Evolutionary conservation across 2,113 vertebrate genomes (phyloP), one percentile per base, ranked within the genome.

Genomic region (Chitala chitala): DNA sequence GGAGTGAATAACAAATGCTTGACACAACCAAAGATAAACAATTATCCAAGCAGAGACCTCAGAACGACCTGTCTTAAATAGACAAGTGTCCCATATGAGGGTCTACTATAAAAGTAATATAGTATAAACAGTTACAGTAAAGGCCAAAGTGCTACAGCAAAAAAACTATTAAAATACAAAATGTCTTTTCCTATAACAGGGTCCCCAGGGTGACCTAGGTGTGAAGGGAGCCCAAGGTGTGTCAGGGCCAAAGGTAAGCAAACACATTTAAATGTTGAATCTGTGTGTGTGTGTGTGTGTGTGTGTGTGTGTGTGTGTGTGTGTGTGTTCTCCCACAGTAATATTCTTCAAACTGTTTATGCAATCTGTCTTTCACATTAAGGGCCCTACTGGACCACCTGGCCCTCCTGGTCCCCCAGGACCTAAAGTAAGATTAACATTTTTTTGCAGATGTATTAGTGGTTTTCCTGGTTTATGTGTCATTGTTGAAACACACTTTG

Each of bases 391-490:
- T 0, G 97, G 97, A 72, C 80, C 80, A 20, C 92, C 89, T 24
- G 97, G 97, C 78, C n/a, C n/a, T n/a, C n/a, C n/a, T n/a, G n/a
- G n/a, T n/a, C 82, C 78, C 1, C 89, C 0, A 73, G 97, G 97
- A 77, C 85, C 82, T 65, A 91, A 87, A 83, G 97, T 93, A 83
- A 84, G 12, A 0, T 44, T n/a, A n/a, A n/a, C n/a, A n/a, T 61
- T 24, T 42, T 71, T 9, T 12, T 36, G 33, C 20, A 38, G 6
- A 54, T 46, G n/a, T n/a, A n/a, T n/a, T n/a, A n/a, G n/a, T n/a
- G n/a, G n/a, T n/a, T n/a, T n/a, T n/a, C n/a, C n/a, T n/a, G n/a
- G n/a, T n/a, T n/a, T n/a, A n/a, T n/a, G n/a, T n/a, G n/a, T n/a
- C n/a, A n/a, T n/a, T n/a, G n/a, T n/a, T n/a, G n/a, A n/a, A n/a